phyloP scores from a whole-genome alignment of 2,113 vertebrate species.

The Nasalis larvatus region DNA sequence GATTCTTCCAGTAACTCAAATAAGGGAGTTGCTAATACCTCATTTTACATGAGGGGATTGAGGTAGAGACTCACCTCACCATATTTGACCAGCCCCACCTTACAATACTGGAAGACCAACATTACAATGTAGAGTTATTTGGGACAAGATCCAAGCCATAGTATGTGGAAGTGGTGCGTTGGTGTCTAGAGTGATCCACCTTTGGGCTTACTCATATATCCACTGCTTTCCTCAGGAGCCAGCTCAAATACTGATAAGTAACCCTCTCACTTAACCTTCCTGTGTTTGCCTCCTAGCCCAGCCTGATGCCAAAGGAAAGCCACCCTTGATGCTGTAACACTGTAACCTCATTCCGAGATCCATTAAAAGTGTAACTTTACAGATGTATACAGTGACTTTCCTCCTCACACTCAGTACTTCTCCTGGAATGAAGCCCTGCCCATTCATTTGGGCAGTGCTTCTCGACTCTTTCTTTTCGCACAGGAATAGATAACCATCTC shows the following conservation, averaged over 20 bases:
- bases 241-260: background rate
- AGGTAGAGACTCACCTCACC: background rate
- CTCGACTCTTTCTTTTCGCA: background rate
- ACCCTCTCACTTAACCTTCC: background rate
- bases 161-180: background rate
- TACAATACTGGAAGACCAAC: background rate
- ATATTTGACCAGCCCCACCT: background rate
- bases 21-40: background rate
- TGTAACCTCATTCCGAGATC: background rate
- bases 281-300: background rate
- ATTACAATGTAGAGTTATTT: background rate
- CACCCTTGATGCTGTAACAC: background rate
- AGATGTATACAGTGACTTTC: background rate
- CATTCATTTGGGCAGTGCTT: background rate
- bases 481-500: background rate
- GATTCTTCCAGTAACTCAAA: background rate
- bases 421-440: background rate
- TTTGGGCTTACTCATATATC: background rate
- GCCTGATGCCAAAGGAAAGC: background rate
- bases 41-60: background rate
- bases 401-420: background rate
- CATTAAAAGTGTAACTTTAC: background rate
- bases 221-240: background rate
- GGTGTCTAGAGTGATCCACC: accelerated
- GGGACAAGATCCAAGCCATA: background rate